A percentile compares a stretch with the other conserved stretches of the same genome.
phyloP scores from a whole-genome alignment of 2,113 vertebrate species.

The Willisornis vidua region DNA sequence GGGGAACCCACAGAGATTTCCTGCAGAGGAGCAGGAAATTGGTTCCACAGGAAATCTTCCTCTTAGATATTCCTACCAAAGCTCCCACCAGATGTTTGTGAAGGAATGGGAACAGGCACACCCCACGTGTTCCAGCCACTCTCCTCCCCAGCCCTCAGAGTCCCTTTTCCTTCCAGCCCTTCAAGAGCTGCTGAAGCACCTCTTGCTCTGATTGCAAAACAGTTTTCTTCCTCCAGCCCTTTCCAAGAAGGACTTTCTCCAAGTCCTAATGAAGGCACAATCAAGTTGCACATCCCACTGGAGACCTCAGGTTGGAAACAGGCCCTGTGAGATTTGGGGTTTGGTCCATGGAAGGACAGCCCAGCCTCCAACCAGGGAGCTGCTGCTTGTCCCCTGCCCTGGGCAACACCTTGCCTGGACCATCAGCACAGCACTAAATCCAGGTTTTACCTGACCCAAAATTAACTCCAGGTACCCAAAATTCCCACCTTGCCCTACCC shows the following conservation, averaged over 20 bases:
- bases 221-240: not conserved
- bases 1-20: not conserved
- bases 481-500: not conserved
- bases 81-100: not conserved
- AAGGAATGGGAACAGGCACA: not conserved
- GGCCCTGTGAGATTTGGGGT: not conserved
- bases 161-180: not conserved
- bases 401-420: not conserved
- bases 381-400: not conserved
- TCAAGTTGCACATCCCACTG: accelerated
- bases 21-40: slow-evolving; percentile 10
- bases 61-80: not conserved
- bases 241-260: not conserved
- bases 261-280: accelerated
- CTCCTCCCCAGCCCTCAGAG: not conserved
- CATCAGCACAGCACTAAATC: accelerated
- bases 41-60: not conserved
- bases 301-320: not conserved
- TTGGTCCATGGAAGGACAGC: not conserved
- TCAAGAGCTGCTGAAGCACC: not conserved
- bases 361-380: not conserved
- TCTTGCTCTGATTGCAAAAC: accelerated
- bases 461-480: not conserved
- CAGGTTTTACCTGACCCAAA: not conserved
- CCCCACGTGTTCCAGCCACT: accelerated